A percentile compares a stretch with the other conserved stretches of the same genome.
Evolutionary conservation across 2,113 vertebrate species (phyloP).

Genomic region (Nannospalax galili): DNA sequence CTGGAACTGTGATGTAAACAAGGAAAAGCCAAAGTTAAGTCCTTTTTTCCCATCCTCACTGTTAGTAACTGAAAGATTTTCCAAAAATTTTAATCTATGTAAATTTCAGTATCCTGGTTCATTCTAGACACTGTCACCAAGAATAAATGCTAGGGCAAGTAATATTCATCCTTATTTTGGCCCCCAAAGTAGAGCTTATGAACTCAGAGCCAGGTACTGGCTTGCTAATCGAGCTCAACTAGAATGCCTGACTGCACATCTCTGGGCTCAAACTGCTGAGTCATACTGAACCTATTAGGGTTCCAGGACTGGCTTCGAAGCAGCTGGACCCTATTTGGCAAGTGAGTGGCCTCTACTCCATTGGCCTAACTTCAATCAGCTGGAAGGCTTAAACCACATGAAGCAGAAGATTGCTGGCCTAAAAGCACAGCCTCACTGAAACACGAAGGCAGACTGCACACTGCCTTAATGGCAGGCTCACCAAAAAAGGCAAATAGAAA

Average conservation of each 20-base stretch:
- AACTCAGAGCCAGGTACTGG: conserved; percentile 3
- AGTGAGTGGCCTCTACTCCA: conserved; percentile 35
- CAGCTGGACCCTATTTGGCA: conserved; percentile 59
- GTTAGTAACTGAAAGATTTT: conserved; percentile 28
- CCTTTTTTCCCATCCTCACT: conserved; percentile 30
- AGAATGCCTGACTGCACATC: conserved; percentile 43
- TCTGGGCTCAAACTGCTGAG: conserved; percentile 64
- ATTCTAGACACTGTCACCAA: conserved; percentile 44
- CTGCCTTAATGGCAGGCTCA: conserved; percentile 57
- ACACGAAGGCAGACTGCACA: conserved; percentile 58
- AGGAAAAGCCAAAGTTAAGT: conserved; percentile 45
- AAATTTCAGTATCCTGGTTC: conserved; percentile 21
- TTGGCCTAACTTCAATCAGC: conserved; percentile 54
- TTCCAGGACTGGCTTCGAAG: conserved; percentile 60
- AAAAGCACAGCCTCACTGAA: conserved; percentile 58
- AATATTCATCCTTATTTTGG: conserved; percentile 44
- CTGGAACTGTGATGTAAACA: conserved; percentile 29
- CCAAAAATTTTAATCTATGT: not conserved
- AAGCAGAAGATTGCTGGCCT: conserved; percentile 64
- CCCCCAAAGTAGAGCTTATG: not conserved
- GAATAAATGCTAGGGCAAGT: conserved; percentile 39
- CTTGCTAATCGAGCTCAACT: conserved; percentile 12
- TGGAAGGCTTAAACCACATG: conserved; percentile 51
- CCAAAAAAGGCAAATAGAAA: conserved; percentile 56
- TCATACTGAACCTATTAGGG: conserved; percentile 50